Evolutionary conservation across 1,140 invertebrate genomes (phyloP).

Genomic region (Neodiprion lecontei): DNA sequence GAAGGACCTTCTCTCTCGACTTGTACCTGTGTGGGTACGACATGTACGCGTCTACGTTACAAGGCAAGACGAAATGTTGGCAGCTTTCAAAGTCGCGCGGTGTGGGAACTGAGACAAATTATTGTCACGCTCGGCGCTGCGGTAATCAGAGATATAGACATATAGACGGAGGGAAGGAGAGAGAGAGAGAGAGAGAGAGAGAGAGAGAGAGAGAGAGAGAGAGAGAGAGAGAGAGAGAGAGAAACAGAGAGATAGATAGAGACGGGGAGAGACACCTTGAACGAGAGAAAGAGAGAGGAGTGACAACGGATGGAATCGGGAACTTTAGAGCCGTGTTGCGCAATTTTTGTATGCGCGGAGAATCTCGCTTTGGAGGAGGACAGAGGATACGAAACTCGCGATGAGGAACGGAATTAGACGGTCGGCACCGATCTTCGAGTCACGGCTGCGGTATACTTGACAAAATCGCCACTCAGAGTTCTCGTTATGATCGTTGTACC

Average conservation of each 20-base stretch:
- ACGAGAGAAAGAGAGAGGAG: neutral
- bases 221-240: conserved; percentile 29
- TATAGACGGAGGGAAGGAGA: conserved; percentile 10
- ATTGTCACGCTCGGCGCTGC: too few relatives aligned
- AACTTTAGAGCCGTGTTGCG: too few relatives aligned
- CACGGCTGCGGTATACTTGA: neutral
- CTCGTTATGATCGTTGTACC: too few relatives aligned
- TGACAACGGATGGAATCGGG: too few relatives aligned
- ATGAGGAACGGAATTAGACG: neutral
- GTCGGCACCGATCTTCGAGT: neutral
- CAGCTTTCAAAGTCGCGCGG: too few relatives aligned
- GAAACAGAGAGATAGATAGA: neutral
- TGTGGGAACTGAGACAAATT: too few relatives aligned
- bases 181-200: conserved; percentile 16
- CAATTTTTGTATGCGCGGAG: too few relatives aligned
- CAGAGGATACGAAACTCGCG: neutral
- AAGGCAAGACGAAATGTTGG: too few relatives aligned
- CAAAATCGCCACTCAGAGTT: too few relatives aligned
- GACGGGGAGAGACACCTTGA: neutral
- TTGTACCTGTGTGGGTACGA: too few relatives aligned
- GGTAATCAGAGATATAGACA: neutral
- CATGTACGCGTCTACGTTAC: too few relatives aligned
- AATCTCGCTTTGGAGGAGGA: neutral
- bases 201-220: conserved; percentile 35
- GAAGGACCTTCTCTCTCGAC: too few relatives aligned